Evolutionary conservation across 2,113 vertebrate species (phyloP).

Genomic region (Odontesthes bonariensis): DNA sequence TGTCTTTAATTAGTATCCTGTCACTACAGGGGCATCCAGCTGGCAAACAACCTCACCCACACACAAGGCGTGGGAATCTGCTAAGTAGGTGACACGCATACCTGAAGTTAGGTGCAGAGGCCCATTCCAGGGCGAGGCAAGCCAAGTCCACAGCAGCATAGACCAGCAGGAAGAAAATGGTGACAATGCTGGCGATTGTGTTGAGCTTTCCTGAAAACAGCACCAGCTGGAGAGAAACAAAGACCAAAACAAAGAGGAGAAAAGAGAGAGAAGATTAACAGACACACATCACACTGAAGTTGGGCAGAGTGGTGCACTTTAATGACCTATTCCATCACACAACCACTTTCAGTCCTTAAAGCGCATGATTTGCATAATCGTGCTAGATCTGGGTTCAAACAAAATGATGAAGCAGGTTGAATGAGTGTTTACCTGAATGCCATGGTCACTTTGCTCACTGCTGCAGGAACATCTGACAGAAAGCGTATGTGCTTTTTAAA

Average conservation of each 20-base stretch:
- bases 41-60: slow-evolving; percentile 54
- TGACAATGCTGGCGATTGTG: slow-evolving; percentile 91
- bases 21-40: slow-evolving; percentile 55
- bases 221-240: slow-evolving; percentile 56
- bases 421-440: not conserved
- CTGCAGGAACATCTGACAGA: too few species aligned
- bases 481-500: too few species aligned
- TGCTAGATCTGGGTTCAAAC: not conserved
- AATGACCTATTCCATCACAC: too few species aligned
- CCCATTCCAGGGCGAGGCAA: slow-evolving; percentile 92
- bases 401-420: not conserved
- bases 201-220: slow-evolving; percentile 83
- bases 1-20: slow-evolving; percentile 74
- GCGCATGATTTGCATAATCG: too few species aligned
- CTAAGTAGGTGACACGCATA: slow-evolving; percentile 20
- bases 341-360: too few species aligned
- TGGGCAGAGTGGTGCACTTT: too few species aligned
- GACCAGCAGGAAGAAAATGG: slow-evolving; percentile 93
- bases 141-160: slow-evolving; percentile 92
- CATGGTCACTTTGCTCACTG: too few species aligned
- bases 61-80: slow-evolving; percentile 30
- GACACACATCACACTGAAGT: too few species aligned
- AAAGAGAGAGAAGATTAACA: too few species aligned
- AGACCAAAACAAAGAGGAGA: not conserved
- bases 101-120: slow-evolving; percentile 92